Percentiles rank a stretch among this genome's conserved stretches.
Evolutionary conservation across 1,140 invertebrate genomes (phyloP).

Genomic region (Brachionus paranguensis): DNA sequence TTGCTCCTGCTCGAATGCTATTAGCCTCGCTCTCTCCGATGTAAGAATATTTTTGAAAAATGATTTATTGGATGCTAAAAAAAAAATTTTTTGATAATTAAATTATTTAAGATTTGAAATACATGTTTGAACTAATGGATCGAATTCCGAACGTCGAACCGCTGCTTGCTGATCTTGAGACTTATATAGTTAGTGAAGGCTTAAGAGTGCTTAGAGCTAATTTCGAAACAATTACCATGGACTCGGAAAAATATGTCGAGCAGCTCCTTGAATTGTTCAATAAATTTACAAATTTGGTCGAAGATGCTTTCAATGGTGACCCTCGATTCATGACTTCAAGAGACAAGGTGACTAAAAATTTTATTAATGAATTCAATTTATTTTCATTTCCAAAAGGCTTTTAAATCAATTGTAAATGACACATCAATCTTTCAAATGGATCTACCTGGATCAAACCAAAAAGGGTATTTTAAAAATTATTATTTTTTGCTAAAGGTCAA

Average conservation of each 20-base stretch:
- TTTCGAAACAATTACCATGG: conserved; percentile 87
- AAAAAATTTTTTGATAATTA: no score
- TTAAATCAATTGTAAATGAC: conserved; percentile 95
- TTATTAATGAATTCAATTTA: neutral
- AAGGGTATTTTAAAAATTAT: neutral
- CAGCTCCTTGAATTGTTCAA: conserved; percentile 84
- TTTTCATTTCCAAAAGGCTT: conserved; percentile 61
- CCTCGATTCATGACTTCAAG: conserved; percentile 91
- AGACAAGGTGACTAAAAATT: conserved; percentile 66
- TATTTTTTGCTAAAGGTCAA: neutral
- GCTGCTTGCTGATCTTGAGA: conserved; percentile 83
- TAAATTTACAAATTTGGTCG: conserved; percentile 81
- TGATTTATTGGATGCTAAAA: no score
- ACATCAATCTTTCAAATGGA: conserved; percentile 87
- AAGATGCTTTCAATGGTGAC: conserved; percentile 91
- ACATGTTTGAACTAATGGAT: conserved; percentile 92
- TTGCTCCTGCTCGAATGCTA: no score
- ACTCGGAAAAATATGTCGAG: conserved; percentile 98
- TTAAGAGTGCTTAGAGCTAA: conserved; percentile 93
- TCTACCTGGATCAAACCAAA: conserved; percentile 55
- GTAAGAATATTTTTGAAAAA: no score
- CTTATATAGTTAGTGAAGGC: conserved; percentile 85
- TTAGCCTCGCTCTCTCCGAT: no score
- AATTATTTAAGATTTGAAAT: conserved; percentile 64
- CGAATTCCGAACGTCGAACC: conserved; percentile 81